Base-by-base conservation (phyloP, 1,140 invertebrate genomes). In the Whitmania pigra region DNA sequence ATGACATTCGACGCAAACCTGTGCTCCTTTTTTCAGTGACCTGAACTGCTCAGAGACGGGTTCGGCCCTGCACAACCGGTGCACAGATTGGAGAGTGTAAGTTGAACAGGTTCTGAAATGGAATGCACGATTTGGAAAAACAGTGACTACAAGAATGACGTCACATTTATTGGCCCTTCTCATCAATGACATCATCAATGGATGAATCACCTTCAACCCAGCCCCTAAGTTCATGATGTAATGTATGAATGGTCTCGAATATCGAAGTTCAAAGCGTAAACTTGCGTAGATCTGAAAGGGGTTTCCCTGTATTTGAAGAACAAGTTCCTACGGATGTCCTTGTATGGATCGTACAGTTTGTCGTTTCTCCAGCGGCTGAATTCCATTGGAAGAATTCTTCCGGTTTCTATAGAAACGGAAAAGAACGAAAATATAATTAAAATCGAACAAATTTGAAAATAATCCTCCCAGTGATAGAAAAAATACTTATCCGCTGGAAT, bases 1-100 rank as follows among this genome's bases (percentile, higher is more conserved):
- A 66, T 81, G 79, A 70, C 80, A 81, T 73, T 81, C 79, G 3
- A 80, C 78, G 69, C 80, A 81, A 17, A 81, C 77, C 20, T 74
- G 73, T 0, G 69, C 71, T 13, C 76, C 77, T 27, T 73, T 75
- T 67, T 75, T 75, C 17, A 81, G 75, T 11, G 71, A 71, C 40
- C 71, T 74, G 31, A 79, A 78, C 78, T 79, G 80, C 20, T 73
- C 69, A 20, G 67, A 29, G 17, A 43, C 9, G 57, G 29, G 57
- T 22, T 63, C 29, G 17, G 69, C 31, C 31, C 25, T 49, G 53
- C 69, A 70, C 20, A 18, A 17, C 6, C 17, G 18, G 22, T 43
- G 36, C 3, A 53, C 69, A 5, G 40, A 25, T 22, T 25, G 40
- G 36, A 70, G n/a, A 53, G 18, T 25, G 22, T 49, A 70, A 20